Evolutionary conservation across 2,797 vertebrate genomes (phyloP), one percentile per base, ranked within the genome.

Genomic region (Gadopsis marmoratus): DNA sequence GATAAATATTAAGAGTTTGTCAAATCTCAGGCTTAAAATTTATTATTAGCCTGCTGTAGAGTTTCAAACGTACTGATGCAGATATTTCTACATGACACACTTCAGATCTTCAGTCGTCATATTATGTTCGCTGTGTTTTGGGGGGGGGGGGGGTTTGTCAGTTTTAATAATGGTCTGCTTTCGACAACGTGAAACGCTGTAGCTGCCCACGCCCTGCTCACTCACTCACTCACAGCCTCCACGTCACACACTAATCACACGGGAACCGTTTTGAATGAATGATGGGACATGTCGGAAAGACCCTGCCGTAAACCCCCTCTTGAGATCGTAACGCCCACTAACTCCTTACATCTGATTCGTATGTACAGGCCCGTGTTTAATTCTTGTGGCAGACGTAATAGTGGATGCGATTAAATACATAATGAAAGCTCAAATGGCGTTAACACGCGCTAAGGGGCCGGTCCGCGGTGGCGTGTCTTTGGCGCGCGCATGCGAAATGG

Each of bases 401-500:
- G 7, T 31, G 35, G 6, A 58, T 1, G 7, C 0, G 29, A 50
- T 75, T 68, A 76, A 17, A 71, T 37, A 11, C 71, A 78, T 19
- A 45, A 61, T 67, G 41, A 71, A 84, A 48, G 81, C 76, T 83
- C 80, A 88, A 94, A 94, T 93, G 93, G 92, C 92, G 89, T 88
- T 92, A 83, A 73, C 55, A 50, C 3, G 54, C 82, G 73, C 55
- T 86, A 76, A 75, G 29, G 70, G 73, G 6, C 73, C 75, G 58
- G 72, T 71, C 81, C 71, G 83, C 81, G 10, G 13, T 54, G 69
- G 61, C 55, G 43, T 19, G 59, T 77, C 62, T 76, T 60, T 14
- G 3, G 50, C 50, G 71, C 60, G 87, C 91, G 93, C 94, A 92
- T 89, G 92, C 87, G 92, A 92, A 95, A 93, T 94, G 92, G 93